Evolutionary conservation across 2,797 vertebrate genomes (phyloP), one percentile per base, ranked within the genome.

Genomic region (Heteromormyrus szaboi): DNA sequence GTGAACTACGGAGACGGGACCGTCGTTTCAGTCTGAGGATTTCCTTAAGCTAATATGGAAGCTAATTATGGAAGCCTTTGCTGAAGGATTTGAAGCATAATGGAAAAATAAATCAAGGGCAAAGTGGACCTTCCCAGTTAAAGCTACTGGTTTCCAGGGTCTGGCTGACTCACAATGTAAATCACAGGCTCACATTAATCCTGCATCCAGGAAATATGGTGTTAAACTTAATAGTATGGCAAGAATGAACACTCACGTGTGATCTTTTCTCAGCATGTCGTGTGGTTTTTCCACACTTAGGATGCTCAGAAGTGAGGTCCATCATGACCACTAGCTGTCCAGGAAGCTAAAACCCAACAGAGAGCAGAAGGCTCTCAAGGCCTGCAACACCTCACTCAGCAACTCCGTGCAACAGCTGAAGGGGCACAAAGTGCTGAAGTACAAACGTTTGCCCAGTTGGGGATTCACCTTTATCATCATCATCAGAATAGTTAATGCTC

Each of bases 21-120:
- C 17, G 2, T 19, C 14, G 72, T 44, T 6, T 41, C 37, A 41
- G 72, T 37, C 37, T 2, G 72, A 79, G 72, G 37, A 79, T 79
- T 79, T 79, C 72, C 37, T 79, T 44, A 79, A 79, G 72, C 37
- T 79, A 79, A 79, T 79, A 79, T 79, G 37, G 72, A 79, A 79
- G 72, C 72, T 79, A 79, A 79, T 79, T 79, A 79, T 79, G 37
- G 72, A 79, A 79, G 72, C 72, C 72, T 72, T 72, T 72, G 29
- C 65, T 44, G 72, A 41, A 79, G 37, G 72, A 79, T 79, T 79
- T 79, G 17, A 79, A 8, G 72, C 72, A 79, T 44, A 79, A 79
- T 79, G 17, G 72, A 44, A 41, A 41, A 41, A 79, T 79, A 79
- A 79, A 79, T 79, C 72, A 44, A 79, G 72, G 33, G 72, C 72